Conservation (phyloP, 2,888 invertebrate species). For the Siphlonurus alternatus region DNA sequence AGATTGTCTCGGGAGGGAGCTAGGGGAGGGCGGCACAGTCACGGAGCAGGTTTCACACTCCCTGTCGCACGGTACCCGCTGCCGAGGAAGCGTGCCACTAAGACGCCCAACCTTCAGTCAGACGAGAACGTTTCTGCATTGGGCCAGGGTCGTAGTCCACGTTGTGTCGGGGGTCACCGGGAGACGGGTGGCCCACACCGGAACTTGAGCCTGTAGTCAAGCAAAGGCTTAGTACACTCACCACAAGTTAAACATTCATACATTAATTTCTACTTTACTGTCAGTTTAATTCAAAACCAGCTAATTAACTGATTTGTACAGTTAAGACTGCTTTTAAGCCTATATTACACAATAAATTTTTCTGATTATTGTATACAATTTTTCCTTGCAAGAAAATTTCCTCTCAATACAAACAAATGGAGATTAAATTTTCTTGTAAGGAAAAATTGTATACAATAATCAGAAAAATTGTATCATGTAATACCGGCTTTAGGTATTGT, state of each 20-base stretch:
- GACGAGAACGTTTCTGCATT: conserved; percentile 67
- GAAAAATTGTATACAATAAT: too few relatives aligned
- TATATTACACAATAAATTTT: too few relatives aligned
- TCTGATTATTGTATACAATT: too few relatives aligned
- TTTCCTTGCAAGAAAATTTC: too few relatives aligned
- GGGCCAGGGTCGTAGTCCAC: conserved; percentile 47
- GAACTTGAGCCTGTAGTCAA: conserved; percentile 53
- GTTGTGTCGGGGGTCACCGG: conserved; percentile 38
- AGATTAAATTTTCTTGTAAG: too few relatives aligned
- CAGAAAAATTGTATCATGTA: too few relatives aligned
- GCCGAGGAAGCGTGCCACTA: conserved; percentile 33
- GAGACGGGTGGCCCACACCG: conserved; percentile 67
- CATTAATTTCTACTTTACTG: background rate
- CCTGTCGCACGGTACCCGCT: background rate
- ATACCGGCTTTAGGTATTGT: too few relatives aligned
- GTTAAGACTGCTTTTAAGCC: too few relatives aligned
- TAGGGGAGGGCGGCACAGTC: background rate
- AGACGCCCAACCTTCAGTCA: conserved; percentile 82
- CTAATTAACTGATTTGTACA: too few relatives aligned
- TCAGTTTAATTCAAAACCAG: background rate
- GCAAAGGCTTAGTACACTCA: too few relatives aligned
- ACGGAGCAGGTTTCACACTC: background rate
- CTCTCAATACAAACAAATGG: too few relatives aligned
- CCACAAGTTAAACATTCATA: background rate
- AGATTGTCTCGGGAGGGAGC: background rate